Percentiles rank a stretch among this genome's conserved stretches.
Evolutionary conservation across 2,797 vertebrate species (phyloP).

Genomic region (Paramormyrops hopkinsi): DNA sequence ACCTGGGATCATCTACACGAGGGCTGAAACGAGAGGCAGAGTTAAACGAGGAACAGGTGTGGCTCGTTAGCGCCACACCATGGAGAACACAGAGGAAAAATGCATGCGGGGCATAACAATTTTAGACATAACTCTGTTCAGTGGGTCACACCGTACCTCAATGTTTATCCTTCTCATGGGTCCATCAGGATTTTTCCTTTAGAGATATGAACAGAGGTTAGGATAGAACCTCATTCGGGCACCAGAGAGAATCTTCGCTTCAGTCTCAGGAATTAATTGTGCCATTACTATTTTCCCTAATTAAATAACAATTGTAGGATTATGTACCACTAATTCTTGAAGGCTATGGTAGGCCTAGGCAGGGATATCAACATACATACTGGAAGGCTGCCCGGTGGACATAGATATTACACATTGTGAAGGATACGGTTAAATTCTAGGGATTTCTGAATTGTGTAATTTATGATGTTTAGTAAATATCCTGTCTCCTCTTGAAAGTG

Average conservation of each 20-base stretch:
- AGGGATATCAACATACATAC: not conserved
- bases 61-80: no score
- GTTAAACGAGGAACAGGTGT: no score
- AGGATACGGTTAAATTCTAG: not conserved
- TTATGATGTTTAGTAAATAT: not conserved
- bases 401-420: not conserved
- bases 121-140: not conserved
- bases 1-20: no score
- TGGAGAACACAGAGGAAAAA: no score
- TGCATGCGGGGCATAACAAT: no score
- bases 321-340: not conserved
- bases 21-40: no score
- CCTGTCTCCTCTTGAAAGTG: not conserved
- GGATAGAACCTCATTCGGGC: not conserved
- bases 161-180: not conserved
- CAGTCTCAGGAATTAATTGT: not conserved
- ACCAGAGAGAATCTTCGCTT: not conserved
- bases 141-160: not conserved
- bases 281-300: not conserved
- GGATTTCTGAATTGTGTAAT: not conserved
- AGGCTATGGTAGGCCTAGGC: not conserved
- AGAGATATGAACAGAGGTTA: not conserved
- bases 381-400: not conserved
- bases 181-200: not conserved
- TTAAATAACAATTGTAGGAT: not conserved